Evolutionary conservation across 2,797 vertebrate species (phyloP), one percentile per base, ranked within the genome.

Genomic region (Telmatherina bonti): DNA sequence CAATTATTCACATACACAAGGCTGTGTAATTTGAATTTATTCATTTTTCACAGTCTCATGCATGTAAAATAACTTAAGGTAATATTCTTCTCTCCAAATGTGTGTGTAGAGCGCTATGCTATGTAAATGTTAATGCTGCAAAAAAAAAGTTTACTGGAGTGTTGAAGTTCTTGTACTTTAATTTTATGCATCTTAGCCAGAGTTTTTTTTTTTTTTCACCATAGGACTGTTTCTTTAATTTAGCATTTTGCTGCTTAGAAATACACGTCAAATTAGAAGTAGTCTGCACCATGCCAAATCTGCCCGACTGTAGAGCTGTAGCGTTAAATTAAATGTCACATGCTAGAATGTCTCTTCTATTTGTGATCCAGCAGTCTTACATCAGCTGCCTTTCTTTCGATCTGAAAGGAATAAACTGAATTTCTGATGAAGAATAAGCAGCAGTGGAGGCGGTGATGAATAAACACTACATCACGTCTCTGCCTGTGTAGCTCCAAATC

Each of bases 381-480:
- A 78, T 78, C 72, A 73, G 65, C 82, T 53, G 60, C 55, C 57
- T 56, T 76, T 58, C 62, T 69, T 56, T 20, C 38, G 79, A n/a
- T 67, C 35, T 41, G 12, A 78, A 52, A 72, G 26, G 54, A 43
- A 64, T 57, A 58, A 73, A 68, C 51, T 26, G 43, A 64, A 60
- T 69, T 67, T 70, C 22, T 62, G 68, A 58, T 62, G 56, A 52
- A 61, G 69, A 54, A 77, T 22, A 41, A 63, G 59, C 29, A 70
- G 74, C 72, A 51, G 62, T 56, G 70, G 72, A 85, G 78, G 82
- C 36, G 15, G 29, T 43, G 70, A 59, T 85, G 78, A 78, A 78
- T 76, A 74, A 67, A 72, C 62, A 59, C 72, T 20, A 53, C 51
- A 71, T 65, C 57, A 30, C 20, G 27, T 75, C 75, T 20, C 63